These are phyloP conservation scores for Carassius gibelio DNA, from an alignment of 2,113 vertebrate species.

Conservation along the genomic window DNA sequence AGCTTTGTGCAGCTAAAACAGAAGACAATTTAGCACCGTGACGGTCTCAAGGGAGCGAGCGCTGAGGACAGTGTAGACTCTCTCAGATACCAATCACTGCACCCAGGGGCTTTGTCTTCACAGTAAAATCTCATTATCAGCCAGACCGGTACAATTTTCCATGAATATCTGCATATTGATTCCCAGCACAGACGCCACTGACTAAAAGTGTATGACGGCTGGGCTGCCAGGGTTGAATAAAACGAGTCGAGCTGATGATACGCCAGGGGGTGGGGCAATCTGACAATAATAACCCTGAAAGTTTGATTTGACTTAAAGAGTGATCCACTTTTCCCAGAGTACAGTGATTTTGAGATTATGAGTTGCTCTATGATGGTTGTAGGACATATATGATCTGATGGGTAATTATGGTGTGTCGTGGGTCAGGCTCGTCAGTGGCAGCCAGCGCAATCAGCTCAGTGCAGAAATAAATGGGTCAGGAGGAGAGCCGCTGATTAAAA, in stretches of 20 bases:
- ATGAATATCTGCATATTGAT: slow-evolving; percentile 55
- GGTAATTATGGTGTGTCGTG: slow-evolving; percentile 74
- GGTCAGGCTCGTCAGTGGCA: slow-evolving; percentile 66
- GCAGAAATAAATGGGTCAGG: slow-evolving; percentile 77
- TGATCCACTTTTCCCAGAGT: slow-evolving; percentile 63
- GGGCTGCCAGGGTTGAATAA: not conserved
- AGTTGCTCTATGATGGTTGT: slow-evolving; percentile 64
- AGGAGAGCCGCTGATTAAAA: slow-evolving; percentile 76
- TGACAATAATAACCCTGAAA: slow-evolving; percentile 48
- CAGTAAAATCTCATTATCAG: slow-evolving; percentile 49
- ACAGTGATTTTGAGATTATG: slow-evolving; percentile 73
- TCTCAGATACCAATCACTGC: slow-evolving; percentile 43
- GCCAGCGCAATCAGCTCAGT: slow-evolving; percentile 73
- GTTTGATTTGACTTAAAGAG: slow-evolving; percentile 49
- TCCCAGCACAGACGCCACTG: slow-evolving; percentile 44
- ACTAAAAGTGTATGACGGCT: slow-evolving; percentile 10
- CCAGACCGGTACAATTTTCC: slow-evolving; percentile 43
- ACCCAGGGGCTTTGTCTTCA: slow-evolving; percentile 47
- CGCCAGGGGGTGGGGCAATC: slow-evolving; percentile 15
- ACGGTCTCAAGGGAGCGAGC: slow-evolving; percentile 2
- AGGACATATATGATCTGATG: slow-evolving; percentile 74
- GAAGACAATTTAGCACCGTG: slow-evolving; percentile 32
- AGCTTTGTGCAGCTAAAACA: slow-evolving; percentile 34
- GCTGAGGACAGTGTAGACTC: slow-evolving; percentile 22
- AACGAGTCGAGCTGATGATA: slow-evolving; percentile 9